Evolutionary conservation across 2,797 vertebrate species (phyloP).

Genomic region (Enteromius anoplus): DNA sequence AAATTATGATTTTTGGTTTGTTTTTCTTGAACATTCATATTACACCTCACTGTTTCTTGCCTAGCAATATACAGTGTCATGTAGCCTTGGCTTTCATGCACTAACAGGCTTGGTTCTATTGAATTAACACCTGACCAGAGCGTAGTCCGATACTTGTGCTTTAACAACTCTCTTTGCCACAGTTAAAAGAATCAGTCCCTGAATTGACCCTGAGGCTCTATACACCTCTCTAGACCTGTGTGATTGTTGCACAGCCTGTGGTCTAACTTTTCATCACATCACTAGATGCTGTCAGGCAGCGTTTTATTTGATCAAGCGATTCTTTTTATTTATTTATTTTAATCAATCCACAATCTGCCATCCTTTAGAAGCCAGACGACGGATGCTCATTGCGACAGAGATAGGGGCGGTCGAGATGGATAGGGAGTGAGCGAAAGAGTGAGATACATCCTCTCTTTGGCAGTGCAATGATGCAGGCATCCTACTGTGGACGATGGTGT

Average conservation of each 20-base stretch:
- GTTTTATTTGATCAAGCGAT: slow-evolving; percentile 27
- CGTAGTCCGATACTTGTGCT: neutral
- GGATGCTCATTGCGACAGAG: slow-evolving; percentile 15
- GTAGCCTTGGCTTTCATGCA: neutral
- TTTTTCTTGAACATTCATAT: neutral
- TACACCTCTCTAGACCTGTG: slow-evolving; percentile 9
- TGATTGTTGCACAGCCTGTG: slow-evolving; percentile 40
- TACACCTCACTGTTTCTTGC: neutral
- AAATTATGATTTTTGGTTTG: neutral
- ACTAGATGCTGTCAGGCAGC: slow-evolving; percentile 42
- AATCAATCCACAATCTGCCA: slow-evolving; percentile 37
- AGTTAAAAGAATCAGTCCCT: neutral
- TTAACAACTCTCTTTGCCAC: neutral
- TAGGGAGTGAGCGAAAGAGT: slow-evolving; percentile 8
- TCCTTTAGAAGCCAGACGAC: slow-evolving; percentile 2
- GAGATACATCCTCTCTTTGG: slow-evolving; percentile 40
- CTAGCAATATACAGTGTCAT: neutral
- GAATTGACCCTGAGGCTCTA: slow-evolving; percentile 24
- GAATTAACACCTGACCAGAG: neutral
- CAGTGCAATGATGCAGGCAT: slow-evolving; percentile 55
- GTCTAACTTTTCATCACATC: slow-evolving; percentile 41
- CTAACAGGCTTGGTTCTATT: slow-evolving; percentile 1
- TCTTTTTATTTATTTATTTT: slow-evolving; percentile 13
- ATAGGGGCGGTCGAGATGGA: neutral
- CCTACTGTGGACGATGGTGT: slow-evolving; percentile 47